phyloP scores from a whole-genome alignment of 2,888 invertebrate genomes.

The Acronicta leporina region DNA sequence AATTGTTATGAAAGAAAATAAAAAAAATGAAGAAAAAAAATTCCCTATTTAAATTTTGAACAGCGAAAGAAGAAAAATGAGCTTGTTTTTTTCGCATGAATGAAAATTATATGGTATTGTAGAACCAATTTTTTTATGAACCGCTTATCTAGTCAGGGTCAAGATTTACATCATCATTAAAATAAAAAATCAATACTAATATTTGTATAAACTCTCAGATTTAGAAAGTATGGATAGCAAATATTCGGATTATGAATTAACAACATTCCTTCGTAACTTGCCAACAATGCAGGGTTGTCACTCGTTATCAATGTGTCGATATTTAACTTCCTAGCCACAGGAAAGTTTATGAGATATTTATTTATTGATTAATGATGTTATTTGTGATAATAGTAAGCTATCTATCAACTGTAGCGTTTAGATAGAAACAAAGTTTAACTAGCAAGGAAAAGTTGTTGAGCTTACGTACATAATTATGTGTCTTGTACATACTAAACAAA shows the following conservation, averaged over 20 bases:
- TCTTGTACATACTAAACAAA: too few species aligned
- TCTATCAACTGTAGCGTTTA: background rate
- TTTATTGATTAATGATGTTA: slow-evolving; percentile 6
- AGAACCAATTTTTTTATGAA: too few species aligned
- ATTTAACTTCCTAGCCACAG: slow-evolving; percentile 16
- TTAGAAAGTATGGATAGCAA: slow-evolving; percentile 58
- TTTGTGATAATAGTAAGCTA: background rate
- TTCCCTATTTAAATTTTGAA: too few species aligned
- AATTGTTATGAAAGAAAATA: background rate
- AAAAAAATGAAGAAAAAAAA: too few species aligned
- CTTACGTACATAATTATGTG: too few species aligned
- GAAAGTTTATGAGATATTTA: slow-evolving; percentile 15
- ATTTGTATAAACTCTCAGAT: slow-evolving; percentile 32
- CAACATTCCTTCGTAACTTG: slow-evolving; percentile 48
- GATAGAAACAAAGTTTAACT: background rate
- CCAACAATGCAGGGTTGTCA: slow-evolving; percentile 36
- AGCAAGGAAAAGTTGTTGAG: background rate
- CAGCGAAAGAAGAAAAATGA: too few species aligned
- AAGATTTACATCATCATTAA: background rate
- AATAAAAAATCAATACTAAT: background rate
- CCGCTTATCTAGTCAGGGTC: background rate
- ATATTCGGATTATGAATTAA: slow-evolving; percentile 55
- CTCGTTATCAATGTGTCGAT: slow-evolving; percentile 17
- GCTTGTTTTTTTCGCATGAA: too few species aligned
- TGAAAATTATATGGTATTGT: too few species aligned